phyloP scores from a whole-genome alignment of 2,797 vertebrate species.

The Otolemur crassicaudatus region DNA sequence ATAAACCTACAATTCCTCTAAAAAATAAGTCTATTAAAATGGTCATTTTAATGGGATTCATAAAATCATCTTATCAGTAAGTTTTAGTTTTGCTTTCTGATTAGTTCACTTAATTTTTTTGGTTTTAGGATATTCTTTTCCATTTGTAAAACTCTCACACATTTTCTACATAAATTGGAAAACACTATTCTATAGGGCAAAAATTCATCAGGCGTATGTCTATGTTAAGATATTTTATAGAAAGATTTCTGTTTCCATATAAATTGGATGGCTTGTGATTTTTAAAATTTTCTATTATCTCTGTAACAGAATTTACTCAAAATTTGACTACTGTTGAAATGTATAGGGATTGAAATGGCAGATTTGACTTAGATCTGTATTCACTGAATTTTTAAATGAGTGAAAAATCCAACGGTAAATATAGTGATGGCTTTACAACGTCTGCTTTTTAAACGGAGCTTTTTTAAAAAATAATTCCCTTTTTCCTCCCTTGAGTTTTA shows the following conservation, averaged over 20 bases:
- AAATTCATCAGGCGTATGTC: neutral
- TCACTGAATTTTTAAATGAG: constrained; percentile 11
- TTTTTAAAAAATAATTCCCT: constrained; percentile 14
- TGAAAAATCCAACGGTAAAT: neutral
- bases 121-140: neutral
- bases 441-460: neutral
- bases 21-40: constrained; percentile 13
- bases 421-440: neutral
- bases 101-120: constrained; percentile 4
- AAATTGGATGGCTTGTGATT: neutral
- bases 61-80: neutral
- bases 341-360: neutral
- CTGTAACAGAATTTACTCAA: constrained; percentile 24
- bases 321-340: constrained; percentile 49
- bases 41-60: neutral
- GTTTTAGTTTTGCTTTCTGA: neutral
- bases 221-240: constrained; percentile 29
- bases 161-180: constrained; percentile 1
- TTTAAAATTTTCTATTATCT: constrained; percentile 27
- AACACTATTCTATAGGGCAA: neutral
- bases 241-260: constrained; percentile 42
- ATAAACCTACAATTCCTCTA: neutral
- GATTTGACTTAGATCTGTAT: constrained; percentile 36
- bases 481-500: constrained; percentile 7
- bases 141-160: constrained; percentile 22